phyloP scores from a whole-genome alignment of 2,888 invertebrate species.

The Cantharis lateralis region DNA sequence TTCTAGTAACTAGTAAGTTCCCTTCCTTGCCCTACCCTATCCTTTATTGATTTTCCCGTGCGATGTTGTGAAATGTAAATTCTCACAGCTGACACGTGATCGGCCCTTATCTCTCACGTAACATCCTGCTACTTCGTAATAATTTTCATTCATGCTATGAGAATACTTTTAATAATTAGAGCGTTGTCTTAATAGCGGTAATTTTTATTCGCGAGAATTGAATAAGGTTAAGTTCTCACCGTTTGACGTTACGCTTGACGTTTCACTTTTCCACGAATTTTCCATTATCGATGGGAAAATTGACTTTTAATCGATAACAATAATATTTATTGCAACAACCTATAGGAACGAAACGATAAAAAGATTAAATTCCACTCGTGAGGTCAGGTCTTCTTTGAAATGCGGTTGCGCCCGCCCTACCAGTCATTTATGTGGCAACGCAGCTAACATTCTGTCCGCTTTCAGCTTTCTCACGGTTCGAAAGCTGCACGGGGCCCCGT shows the following conservation, averaged over 20 bases:
- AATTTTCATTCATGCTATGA: slow-evolving; percentile 27
- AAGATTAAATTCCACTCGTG: slow-evolving; percentile 20
- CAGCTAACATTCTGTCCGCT: slow-evolving; percentile 19
- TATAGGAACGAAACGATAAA: not conserved
- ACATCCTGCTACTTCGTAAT: slow-evolving; percentile 3
- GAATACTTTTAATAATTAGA: not conserved
- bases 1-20: slow-evolving; percentile 1
- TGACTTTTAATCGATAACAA: not conserved
- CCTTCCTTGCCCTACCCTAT: not conserved
- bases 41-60: slow-evolving; percentile 24
- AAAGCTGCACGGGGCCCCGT: slow-evolving; percentile 12
- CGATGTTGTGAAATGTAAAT: slow-evolving; percentile 27
- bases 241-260: not conserved
- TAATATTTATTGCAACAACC: not conserved
- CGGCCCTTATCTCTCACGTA: slow-evolving; percentile 22
- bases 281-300: not conserved
- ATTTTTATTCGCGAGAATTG: not conserved
- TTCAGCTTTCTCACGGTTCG: slow-evolving; percentile 22
- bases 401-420: slow-evolving; percentile 28
- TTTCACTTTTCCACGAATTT: not conserved
- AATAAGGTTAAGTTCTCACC: not conserved
- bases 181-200: not conserved
- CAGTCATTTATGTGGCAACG: slow-evolving; percentile 19
- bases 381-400: slow-evolving; percentile 25
- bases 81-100: slow-evolving; percentile 24